Conservation (phyloP, 64 coral and sea anemone species). For the Cladopsammia gracilis region DNA sequence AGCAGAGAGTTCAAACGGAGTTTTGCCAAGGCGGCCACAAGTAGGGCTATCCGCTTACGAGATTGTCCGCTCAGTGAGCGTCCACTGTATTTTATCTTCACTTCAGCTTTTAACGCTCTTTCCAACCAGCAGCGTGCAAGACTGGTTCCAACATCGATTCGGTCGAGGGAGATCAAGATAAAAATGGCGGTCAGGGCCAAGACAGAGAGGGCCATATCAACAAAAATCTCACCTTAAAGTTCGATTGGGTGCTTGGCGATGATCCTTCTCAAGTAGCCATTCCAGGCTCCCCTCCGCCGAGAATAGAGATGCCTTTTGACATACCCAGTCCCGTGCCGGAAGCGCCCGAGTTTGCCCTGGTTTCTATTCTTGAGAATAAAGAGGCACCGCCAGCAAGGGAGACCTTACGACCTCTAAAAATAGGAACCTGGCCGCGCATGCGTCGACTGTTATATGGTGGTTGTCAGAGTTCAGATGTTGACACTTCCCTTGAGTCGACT, state of each 20-base stretch:
- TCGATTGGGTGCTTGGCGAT: conserved; percentile 30
- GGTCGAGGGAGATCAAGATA: neutral
- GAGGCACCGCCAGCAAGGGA: neutral
- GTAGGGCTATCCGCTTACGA: too few species aligned
- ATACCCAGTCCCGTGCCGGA: neutral
- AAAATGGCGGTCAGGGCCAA: neutral
- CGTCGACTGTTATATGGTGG: neutral
- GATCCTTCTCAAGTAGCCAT: conserved; percentile 19
- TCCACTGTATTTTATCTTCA: too few species aligned
- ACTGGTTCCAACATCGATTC: neutral
- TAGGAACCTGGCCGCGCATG: conserved; percentile 10
- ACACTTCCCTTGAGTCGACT: neutral
- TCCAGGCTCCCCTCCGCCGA: conserved; percentile 1
- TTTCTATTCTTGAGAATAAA: neutral
- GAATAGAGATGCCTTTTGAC: neutral
- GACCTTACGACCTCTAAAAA: neutral
- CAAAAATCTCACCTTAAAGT: neutral
- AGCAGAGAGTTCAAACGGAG: too few species aligned
- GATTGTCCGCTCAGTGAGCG: too few species aligned
- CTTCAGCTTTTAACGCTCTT: neutral
- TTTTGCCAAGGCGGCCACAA: too few species aligned
- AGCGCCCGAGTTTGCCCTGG: neutral
- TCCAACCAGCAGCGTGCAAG: neutral
- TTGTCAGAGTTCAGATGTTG: too few species aligned
- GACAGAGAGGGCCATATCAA: neutral